phyloP scores from a whole-genome alignment of 2,797 vertebrate genomes.

The Darevskia nairensis region DNA sequence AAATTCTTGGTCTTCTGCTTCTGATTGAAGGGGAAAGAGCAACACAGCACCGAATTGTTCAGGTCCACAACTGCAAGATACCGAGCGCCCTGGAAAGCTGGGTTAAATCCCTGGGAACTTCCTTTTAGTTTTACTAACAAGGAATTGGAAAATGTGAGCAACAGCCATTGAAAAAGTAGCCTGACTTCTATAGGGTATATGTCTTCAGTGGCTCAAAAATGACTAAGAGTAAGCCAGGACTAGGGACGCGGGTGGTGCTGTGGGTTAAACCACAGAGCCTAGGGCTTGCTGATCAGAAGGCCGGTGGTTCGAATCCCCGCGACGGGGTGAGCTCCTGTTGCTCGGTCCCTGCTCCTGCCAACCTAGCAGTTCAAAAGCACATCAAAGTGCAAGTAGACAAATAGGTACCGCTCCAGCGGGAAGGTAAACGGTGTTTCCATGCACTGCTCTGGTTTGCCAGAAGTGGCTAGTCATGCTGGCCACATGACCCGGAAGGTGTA shows the following conservation, averaged over 20 bases:
- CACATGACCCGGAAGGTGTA: too few relatives aligned
- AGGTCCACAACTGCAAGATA: conserved; percentile 5
- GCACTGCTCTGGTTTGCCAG: too few relatives aligned
- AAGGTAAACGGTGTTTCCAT: too few relatives aligned
- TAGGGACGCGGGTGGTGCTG: background rate
- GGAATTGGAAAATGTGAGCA: conserved; percentile 4
- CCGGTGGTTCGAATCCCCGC: too few relatives aligned
- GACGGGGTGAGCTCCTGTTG: too few relatives aligned
- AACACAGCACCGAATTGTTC: background rate
- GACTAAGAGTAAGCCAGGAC: background rate
- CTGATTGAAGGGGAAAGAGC: background rate
- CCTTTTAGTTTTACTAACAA: conserved; percentile 28
- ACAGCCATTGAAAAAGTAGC: rapidly evolving
- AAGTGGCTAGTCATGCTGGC: too few relatives aligned
- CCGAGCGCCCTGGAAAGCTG: conserved; percentile 18
- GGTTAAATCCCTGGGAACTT: conserved; percentile 39
- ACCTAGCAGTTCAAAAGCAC: too few relatives aligned
- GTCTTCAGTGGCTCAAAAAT: background rate
- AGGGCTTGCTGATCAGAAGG: too few relatives aligned
- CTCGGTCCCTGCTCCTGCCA: too few relatives aligned
- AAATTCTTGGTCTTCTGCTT: conserved; percentile 38
- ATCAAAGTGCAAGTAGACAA: too few relatives aligned
- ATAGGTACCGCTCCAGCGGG: too few relatives aligned
- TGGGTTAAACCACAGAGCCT: too few relatives aligned
- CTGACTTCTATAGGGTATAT: rapidly evolving